These are phyloP conservation scores for Acrocyrtus sp. DNA, from an alignment of 2,888 invertebrate genomes.

Conservation along the genomic window DNA sequence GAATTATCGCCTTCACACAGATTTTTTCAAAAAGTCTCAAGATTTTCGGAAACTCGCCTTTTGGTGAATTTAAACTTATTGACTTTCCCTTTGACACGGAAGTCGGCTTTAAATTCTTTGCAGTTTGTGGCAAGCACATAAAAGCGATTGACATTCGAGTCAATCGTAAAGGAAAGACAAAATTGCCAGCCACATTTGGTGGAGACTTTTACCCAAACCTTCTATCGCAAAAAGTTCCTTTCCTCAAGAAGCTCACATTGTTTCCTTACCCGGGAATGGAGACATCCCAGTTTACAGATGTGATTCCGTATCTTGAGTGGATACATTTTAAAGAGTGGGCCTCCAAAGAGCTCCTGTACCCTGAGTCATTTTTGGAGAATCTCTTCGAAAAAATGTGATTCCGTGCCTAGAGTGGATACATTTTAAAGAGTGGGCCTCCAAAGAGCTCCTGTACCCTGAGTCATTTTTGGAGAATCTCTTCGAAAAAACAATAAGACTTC, in stretches of 20 bases:
- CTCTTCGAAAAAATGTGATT: no score
- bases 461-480: slow-evolving; percentile 30
- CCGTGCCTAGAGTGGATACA: slow-evolving; percentile 30
- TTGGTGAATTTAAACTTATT: slow-evolving; percentile 35
- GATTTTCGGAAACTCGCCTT: slow-evolving; percentile 36
- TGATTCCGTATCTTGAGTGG: slow-evolving; percentile 22
- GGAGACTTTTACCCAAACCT: slow-evolving; percentile 30
- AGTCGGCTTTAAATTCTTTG: slow-evolving; percentile 12
- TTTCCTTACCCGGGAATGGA: slow-evolving; percentile 34
- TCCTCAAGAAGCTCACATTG: slow-evolving; percentile 21
- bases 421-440: slow-evolving; percentile 40
- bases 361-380: slow-evolving; percentile 23
- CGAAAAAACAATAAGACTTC: slow-evolving; percentile 11
- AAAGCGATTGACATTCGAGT: slow-evolving; percentile 27
- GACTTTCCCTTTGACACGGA: slow-evolving; percentile 37
- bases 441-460: slow-evolving; percentile 25
- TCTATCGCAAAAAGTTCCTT: slow-evolving; percentile 12
- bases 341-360: slow-evolving; percentile 30
- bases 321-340: slow-evolving; percentile 41
- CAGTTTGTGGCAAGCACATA: slow-evolving; percentile 17
- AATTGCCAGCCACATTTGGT: slow-evolving; percentile 20
- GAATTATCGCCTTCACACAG: slow-evolving; percentile 13
- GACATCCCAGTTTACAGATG: not conserved
- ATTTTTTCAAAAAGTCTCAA: not conserved
- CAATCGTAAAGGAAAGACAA: slow-evolving; percentile 17